Conservation (phyloP, 2,888 invertebrate species). For the Abrostola triplasia region DNA sequence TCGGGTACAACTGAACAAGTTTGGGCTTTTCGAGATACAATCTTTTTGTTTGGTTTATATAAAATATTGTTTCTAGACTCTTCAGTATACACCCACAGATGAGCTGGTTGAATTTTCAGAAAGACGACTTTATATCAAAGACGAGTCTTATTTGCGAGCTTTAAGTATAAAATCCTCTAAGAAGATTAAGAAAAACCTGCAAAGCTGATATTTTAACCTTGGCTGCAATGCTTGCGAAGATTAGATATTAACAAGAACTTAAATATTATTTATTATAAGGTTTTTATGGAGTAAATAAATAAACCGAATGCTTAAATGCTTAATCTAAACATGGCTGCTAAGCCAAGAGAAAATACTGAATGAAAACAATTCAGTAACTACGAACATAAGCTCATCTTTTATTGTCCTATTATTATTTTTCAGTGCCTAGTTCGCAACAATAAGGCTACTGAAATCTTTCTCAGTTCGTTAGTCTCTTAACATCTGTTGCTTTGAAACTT, state of each 20-base stretch:
- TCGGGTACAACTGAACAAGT: constrained; percentile 61
- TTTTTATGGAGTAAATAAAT: constrained; percentile 38
- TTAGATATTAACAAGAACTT: too few species aligned
- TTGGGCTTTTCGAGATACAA: constrained; percentile 66
- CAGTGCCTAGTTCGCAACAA: constrained; percentile 25
- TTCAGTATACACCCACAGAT: too few species aligned
- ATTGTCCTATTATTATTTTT: constrained; percentile 25
- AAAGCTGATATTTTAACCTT: too few species aligned
- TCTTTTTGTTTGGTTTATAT: constrained; percentile 63
- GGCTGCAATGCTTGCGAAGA: too few species aligned
- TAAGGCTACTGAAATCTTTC: constrained; percentile 43
- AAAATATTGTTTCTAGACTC: constrained; percentile 52
- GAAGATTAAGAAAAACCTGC: too few species aligned
- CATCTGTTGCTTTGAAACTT: constrained; percentile 81
- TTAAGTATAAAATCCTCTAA: too few species aligned
- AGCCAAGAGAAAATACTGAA: background rate
- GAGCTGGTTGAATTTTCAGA: too few species aligned
- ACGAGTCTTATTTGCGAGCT: too few species aligned
- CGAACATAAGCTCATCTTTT: background rate
- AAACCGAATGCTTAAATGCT: too few species aligned
- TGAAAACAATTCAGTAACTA: background rate
- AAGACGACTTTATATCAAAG: too few species aligned
- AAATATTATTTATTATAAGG: background rate
- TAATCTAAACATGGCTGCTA: background rate
- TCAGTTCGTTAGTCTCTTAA: constrained; percentile 76